Percentiles rank a stretch among this genome's conserved stretches.
Conservation (phyloP, 2,113 vertebrate genomes). For the Macrotis lagotis region DNA sequence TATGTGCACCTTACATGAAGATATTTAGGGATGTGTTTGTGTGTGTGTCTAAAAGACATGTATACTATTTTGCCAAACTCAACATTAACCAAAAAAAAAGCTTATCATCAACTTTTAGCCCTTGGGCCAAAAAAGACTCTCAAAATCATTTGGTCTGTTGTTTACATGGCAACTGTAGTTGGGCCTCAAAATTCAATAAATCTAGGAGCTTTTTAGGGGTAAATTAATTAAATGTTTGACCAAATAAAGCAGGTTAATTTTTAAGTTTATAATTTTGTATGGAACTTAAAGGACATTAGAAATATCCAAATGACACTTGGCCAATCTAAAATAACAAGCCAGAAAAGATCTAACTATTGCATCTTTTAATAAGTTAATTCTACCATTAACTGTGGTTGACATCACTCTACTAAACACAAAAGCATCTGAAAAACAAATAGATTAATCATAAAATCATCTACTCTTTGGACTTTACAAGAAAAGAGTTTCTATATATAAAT, state of each 20-base stretch:
- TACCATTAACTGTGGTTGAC: not conserved
- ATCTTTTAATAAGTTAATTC: not conserved
- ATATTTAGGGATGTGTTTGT: not conserved
- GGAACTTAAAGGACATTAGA: too few species aligned
- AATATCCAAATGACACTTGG: too few species aligned
- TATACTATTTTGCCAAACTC: not conserved
- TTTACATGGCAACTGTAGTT: too few species aligned
- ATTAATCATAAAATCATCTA: conserved; percentile 28
- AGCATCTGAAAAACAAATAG: not conserved
- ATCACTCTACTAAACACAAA: not conserved
- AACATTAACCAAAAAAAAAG: not conserved
- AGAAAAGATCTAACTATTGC: not conserved
- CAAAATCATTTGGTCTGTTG: too few species aligned
- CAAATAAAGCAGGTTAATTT: too few species aligned
- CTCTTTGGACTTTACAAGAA: not conserved
- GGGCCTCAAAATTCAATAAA: too few species aligned
- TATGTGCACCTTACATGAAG: not conserved
- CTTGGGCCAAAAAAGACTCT: too few species aligned
- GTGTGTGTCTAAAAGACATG: not conserved
- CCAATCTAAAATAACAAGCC: not conserved
- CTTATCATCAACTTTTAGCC: too few species aligned
- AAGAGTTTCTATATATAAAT: too few species aligned
- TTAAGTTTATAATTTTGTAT: too few species aligned
- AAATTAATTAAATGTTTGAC: too few species aligned
- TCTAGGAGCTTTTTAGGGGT: too few species aligned